Base-by-base conservation (phyloP, 2,113 vertebrate genomes). In the Myocastor coypus region DNA sequence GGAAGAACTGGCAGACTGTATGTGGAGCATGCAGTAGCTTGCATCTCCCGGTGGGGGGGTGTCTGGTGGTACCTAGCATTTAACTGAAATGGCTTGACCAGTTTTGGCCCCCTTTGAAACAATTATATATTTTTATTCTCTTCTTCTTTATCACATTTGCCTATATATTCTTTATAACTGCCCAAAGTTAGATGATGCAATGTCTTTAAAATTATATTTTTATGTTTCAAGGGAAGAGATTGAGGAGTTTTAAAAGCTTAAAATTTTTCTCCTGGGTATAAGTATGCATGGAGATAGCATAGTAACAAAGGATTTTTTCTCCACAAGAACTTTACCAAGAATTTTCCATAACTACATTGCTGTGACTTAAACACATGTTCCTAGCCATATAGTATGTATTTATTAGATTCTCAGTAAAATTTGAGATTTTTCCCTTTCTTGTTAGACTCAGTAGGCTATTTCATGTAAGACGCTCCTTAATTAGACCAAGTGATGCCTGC, bases 141-240 rank as follows among this genome's bases (percentile, higher is more conserved):
- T 64, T 50, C 91, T 55, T 85, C 50, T 92, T 50, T 84, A 52
- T 95, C 87, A 85, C 92, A 94, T 28, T 86, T 73, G 64, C 37
- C 37, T 82, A 80, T 64, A 37, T n/a, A 64, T 61, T 87, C 63
- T 84, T 68, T 73, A 24, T 63, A 28, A 68, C 3, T 94, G 73
- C 64, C 82, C 66, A 59, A 32, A 59, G 50, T 77, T 84, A 83
- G 34, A 85, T 61, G 40, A 28, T 84, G 0, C 66, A 34, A 26
- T 50, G 73, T 91, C 92, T 86, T 55, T 92, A 78, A 46, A 84
- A 91, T 89, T 89, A 24, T 68, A 20, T 55, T 90, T 95, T 95
- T 34, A 77, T 19, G 64, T 40, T 82, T 81, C 69, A 80, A 50
- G 28, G 50, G 40, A 96, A 86, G 80, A 96, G 57, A 83, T 92